These are phyloP conservation scores for Babyrousa celebensis DNA, from an alignment of 2,797 vertebrate genomes.

Conservation along the genomic window DNA sequence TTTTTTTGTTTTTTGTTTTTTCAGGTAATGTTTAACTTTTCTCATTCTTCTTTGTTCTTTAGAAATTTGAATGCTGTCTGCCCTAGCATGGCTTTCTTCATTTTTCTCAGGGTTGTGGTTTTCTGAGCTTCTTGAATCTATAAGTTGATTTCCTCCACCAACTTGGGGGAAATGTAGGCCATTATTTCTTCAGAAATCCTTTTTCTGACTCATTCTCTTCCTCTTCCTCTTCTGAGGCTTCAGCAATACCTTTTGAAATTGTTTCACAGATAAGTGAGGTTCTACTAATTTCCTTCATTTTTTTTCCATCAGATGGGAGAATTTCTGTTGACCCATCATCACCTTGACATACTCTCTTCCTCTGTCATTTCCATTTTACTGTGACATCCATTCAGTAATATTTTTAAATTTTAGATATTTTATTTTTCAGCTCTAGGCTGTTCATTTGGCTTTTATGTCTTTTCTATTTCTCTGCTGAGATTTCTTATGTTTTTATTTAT, in stretches of 20 bases:
- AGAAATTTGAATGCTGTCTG: not conserved
- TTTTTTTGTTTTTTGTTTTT: no score
- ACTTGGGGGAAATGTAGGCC: not conserved
- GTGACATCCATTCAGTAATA: not conserved
- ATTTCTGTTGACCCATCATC: not conserved
- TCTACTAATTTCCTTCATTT: not conserved
- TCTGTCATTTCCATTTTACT: not conserved
- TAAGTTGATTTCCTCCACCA: not conserved
- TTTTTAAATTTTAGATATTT: slow-evolving; percentile 30
- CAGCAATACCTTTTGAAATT: not conserved
- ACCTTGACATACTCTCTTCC: not conserved
- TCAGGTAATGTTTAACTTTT: not conserved
- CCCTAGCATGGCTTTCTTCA: not conserved
- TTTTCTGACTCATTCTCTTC: not conserved
- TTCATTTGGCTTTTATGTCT: not conserved
- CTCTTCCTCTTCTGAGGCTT: not conserved
- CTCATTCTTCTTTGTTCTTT: not conserved
- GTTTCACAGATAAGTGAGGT: not conserved
- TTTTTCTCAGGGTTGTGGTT: slow-evolving; percentile 7
- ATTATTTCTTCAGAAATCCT: not conserved
- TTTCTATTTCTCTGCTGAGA: not conserved
- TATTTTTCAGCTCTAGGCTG: not conserved
- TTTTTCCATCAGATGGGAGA: not conserved
- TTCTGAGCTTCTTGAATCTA: not conserved
- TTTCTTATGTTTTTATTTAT: not conserved